Evolutionary conservation across 2,113 vertebrate species (phyloP), one percentile per base, ranked within the genome.

Genomic region (Neogale vison): DNA sequence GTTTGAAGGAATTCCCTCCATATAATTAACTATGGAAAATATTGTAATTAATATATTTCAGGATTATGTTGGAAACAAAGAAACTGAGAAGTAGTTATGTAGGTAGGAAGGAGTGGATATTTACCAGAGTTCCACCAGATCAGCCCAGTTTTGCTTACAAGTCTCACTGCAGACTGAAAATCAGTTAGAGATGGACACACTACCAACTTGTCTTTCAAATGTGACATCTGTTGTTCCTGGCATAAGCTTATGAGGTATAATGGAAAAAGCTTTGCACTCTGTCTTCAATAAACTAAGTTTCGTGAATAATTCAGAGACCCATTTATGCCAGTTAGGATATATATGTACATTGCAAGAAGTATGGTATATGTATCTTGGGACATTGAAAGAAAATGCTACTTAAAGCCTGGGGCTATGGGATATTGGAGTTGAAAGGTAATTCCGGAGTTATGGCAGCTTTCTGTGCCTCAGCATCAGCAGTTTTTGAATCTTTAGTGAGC

Each of bases 261-360:
- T 57, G 26, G 20, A 74, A 69, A 96, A 93, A 94, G 59, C 77
- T 63, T 77, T 45, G 15, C 9, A 79, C 67, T 65, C 29, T 65
- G 45, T 71, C 45, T 95, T 97, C 57, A 63, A 71, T 94, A 95
- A 97, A 29, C 47, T 77, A 93, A 95, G 24, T 76, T 84, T 96
- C 69, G 84, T 93, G 39, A 97, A 96, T 97, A 96, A 97, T 96
- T 95, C 90, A 97, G 82, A 86, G 71, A 52, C 36, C 34, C 24
- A 93, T 92, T 94, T 88, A 67, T 85, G 84, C 90, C 61, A 90
- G 17, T 18, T 31, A 65, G 61, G 2, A 92, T 96, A 90, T 92
- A 82, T 80, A 67, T 31, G 61, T 85, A 79, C 71, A 67, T 34
- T 63, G 1, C 26, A 88, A 65, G 84, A 96, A 90, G 77, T 67